Base-by-base conservation (phyloP, 1,140 invertebrate species). In the Hycleus phaleratus region DNA sequence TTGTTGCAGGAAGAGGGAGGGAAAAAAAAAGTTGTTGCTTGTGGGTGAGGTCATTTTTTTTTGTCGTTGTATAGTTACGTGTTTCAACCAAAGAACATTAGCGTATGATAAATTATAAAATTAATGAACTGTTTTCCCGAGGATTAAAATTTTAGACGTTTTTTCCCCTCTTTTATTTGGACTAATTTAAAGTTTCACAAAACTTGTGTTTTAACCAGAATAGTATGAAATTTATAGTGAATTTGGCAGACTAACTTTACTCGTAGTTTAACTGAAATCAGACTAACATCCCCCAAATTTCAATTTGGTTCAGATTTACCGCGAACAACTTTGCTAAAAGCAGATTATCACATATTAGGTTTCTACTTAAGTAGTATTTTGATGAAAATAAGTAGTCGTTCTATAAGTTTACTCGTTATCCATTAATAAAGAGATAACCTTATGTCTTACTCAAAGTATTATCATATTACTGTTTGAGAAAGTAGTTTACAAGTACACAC, bases 321-420 rank as follows among this genome's bases (percentile, higher is more conserved):
- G 47, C 57, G 46, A 60, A 60, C 58, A 55, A 55, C 26, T 55
- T 55, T 47, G 47, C 47, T 49, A 60, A 60, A 49, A 60, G 52
- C 45, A 56, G 58, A 60, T 60, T 60, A 60, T 55, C 58, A 60
- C 58, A 60, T 50, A 60, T 55, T 60, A 60, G 50, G 43, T 51
- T 60, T 55, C 46, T 55, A 48, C 42, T 60, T 44, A 40, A 55
- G 43, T 40, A 38, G 12, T 46, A 42, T 60, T 55, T 56, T 26
- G 45, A 47, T 32, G 52, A 55, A 55, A 55, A 55, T 55, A 55
- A 46, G 44, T 25, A 32, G 40, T 46, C 45, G 38, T 55, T 55
- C 46, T 42, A 46, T 45, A 32, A 53, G 51, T 53, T 53, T 46
- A 44, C 42, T 42, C 24, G 43, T 53, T 46, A 32, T 52, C 39